Evolutionary conservation across 2,888 invertebrate species (phyloP).

Genomic region (Agrochola litura): DNA sequence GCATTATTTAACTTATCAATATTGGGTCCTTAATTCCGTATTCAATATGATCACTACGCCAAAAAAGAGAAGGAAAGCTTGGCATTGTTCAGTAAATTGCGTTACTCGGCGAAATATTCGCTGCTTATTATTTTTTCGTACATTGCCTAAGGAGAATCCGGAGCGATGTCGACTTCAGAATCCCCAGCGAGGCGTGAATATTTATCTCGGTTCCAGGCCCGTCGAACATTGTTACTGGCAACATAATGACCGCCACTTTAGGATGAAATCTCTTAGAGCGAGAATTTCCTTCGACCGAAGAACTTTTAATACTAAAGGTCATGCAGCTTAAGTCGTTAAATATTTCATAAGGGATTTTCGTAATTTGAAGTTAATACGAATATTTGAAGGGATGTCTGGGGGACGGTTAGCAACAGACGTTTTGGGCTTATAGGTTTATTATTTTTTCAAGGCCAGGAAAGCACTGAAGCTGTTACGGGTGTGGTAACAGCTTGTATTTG

Average conservation of each 20-base stretch:
- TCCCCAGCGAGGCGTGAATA: conserved; percentile 71
- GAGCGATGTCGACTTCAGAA: conserved; percentile 66
- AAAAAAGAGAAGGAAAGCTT: conserved; percentile 32
- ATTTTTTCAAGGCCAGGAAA: conserved; percentile 50
- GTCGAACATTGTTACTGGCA: conserved; percentile 71
- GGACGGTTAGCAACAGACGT: conserved; percentile 43
- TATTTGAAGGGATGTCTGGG: conserved; percentile 39
- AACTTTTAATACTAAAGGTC: conserved; percentile 68
- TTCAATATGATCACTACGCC: conserved; percentile 37
- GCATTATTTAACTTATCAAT: conserved; percentile 20
- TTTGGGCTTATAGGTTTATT: conserved; percentile 29
- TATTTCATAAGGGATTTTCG: conserved; percentile 56
- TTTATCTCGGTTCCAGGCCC: conserved; percentile 69
- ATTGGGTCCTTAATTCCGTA: conserved; percentile 18
- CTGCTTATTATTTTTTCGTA: conserved; percentile 71
- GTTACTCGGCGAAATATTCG: conserved; percentile 56
- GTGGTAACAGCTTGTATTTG: conserved; percentile 71
- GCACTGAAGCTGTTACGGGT: conserved; percentile 34
- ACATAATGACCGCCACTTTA: conserved; percentile 71
- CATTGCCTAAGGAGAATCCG: conserved; percentile 64
- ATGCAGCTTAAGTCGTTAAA: conserved; percentile 64
- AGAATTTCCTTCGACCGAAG: conserved; percentile 64
- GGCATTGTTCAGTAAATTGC: conserved; percentile 54
- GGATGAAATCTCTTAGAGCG: conserved; percentile 66
- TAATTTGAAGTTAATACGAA: conserved; percentile 54